Conservation (phyloP, 2,113 vertebrate species). For the Dromaius novaehollandiae region DNA sequence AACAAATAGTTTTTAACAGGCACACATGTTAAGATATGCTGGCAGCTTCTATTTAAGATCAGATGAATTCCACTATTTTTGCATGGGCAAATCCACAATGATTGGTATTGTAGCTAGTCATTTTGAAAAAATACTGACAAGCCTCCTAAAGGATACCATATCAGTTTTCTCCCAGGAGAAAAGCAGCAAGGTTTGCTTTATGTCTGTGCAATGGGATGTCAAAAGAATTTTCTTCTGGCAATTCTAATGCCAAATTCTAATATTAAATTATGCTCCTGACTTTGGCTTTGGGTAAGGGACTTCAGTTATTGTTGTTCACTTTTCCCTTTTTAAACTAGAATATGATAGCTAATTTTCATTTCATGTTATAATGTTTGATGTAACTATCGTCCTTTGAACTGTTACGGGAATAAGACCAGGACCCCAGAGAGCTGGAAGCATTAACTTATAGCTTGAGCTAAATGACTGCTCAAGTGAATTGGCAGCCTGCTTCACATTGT, state of each 20-base stretch:
- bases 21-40: background rate
- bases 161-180: background rate
- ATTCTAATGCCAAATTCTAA: background rate
- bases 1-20: background rate
- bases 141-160: background rate
- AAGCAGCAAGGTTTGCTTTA: rapidly evolving
- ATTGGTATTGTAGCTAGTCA: background rate
- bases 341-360: background rate
- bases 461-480: background rate
- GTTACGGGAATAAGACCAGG: background rate
- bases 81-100: background rate
- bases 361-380: background rate
- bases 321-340: background rate
- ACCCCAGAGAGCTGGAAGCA: background rate
- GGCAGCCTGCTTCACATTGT: background rate
- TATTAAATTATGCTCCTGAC: background rate
- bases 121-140: background rate
- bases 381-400: background rate
- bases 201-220: background rate
- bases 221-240: background rate
- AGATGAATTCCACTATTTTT: background rate
- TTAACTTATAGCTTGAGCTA: background rate
- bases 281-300: background rate
- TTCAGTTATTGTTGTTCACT: background rate
- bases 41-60: background rate